Evolutionary conservation across 2,113 vertebrate genomes (phyloP).

Genomic region (Meles meles): DNA sequence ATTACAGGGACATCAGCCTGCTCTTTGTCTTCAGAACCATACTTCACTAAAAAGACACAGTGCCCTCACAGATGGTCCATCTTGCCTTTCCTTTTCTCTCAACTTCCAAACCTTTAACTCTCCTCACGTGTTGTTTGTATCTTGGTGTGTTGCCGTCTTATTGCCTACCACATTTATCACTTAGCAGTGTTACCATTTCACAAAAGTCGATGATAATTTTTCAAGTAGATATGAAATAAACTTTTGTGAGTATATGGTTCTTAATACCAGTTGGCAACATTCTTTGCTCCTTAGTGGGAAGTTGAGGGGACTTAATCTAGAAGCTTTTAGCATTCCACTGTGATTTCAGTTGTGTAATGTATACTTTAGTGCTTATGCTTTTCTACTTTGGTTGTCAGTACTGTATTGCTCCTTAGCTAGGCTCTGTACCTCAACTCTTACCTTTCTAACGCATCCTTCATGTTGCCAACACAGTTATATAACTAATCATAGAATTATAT

Average conservation of each 20-base stretch:
- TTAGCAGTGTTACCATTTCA: neutral
- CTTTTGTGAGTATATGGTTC: neutral
- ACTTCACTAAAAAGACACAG: neutral
- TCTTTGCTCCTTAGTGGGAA: neutral
- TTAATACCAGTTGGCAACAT: neutral
- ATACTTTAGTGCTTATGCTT: neutral
- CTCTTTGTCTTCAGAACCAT: neutral
- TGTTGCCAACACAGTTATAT: neutral
- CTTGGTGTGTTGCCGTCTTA: neutral
- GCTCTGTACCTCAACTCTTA: neutral
- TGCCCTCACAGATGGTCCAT: neutral
- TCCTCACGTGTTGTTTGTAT: neutral
- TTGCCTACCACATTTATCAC: neutral
- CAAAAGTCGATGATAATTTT: neutral
- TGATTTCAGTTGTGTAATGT: neutral
- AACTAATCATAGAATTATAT: neutral
- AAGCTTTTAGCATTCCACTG: neutral
- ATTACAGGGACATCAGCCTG: neutral
- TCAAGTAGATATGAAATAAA: neutral
- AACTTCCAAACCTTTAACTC: neutral
- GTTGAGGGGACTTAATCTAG: neutral
- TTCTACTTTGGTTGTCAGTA: neutral
- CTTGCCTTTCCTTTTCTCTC: neutral
- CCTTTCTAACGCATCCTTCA: neutral
- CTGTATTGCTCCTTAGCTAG: neutral